A percentile compares a stretch with the other conserved stretches of the same genome.
Conservation (phyloP, 2,888 invertebrate species). For the Lasioglossum villosulum region DNA sequence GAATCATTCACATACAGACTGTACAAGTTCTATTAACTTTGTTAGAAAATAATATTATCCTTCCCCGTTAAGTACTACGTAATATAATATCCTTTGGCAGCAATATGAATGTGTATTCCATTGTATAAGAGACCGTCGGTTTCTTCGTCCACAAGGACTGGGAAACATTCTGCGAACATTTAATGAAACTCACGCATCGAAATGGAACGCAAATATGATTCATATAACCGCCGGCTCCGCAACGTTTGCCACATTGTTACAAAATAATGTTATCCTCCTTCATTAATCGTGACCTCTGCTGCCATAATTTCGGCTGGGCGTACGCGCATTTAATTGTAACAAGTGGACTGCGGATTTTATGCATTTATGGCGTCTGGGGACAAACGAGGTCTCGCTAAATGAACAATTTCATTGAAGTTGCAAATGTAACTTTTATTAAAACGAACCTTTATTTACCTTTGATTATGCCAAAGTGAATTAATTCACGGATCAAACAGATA, state of each 20-base stretch:
- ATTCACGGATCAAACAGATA: too few relatives aligned
- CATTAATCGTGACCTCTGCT: background rate
- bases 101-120: background rate
- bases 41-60: too few relatives aligned
- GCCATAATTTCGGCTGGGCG: background rate
- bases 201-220: background rate
- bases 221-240: background rate
- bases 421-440: too few relatives aligned
- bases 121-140: background rate
- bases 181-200: background rate
- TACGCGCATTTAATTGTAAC: background rate
- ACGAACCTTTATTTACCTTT: too few relatives aligned
- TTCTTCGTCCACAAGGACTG: background rate
- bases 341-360: background rate
- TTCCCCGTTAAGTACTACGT: background rate
- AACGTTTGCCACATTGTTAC: background rate
- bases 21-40: too few relatives aligned
- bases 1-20: too few relatives aligned
- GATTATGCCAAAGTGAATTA: too few relatives aligned
- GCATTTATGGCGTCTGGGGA: background rate
- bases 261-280: background rate
- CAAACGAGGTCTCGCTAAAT: background rate
- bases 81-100: background rate
- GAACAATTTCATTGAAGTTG: background rate
- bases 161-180: background rate